Conservation (phyloP, 2,888 invertebrate species). For the Chalcosyrphus nemorum region DNA sequence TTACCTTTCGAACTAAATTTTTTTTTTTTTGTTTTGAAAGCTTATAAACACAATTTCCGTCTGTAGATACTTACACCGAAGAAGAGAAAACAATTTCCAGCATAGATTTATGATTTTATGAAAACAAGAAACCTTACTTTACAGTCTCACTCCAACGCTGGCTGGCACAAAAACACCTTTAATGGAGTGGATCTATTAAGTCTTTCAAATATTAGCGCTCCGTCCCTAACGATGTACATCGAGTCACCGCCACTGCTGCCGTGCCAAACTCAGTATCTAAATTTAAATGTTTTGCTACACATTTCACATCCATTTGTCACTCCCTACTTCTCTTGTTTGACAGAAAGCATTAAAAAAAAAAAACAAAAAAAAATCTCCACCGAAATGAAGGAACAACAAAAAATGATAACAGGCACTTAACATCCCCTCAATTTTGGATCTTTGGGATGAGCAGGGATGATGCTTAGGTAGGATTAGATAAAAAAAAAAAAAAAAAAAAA, state of each 20-base stretch:
- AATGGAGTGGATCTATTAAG: conserved; percentile 27
- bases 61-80: neutral
- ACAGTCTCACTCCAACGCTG: neutral
- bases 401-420: conserved; percentile 62
- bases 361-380: conserved; percentile 30
- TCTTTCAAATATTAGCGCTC: conserved; percentile 7
- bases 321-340: conserved; percentile 29
- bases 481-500: too few species aligned
- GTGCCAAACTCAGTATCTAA: conserved; percentile 9
- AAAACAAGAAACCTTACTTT: conserved; percentile 27
- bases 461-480: conserved; percentile 2
- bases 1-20: neutral
- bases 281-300: conserved; percentile 43
- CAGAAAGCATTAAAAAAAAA: conserved; percentile 55
- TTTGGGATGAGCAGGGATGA: neutral
- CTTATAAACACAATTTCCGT: conserved; percentile 1
- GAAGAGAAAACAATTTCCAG: neutral
- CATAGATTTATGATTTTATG: conserved; percentile 27
- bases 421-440: neutral
- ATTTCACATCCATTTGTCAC: conserved; percentile 54
- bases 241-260: too few species aligned
- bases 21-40: neutral
- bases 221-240: conserved; percentile 22
- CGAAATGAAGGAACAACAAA: conserved; percentile 8
- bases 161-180: too few species aligned